A percentile compares a stretch with the other conserved stretches of the same genome.
Evolutionary conservation across 2,113 vertebrate genomes (phyloP).

Genomic region (Mastomys coucha): DNA sequence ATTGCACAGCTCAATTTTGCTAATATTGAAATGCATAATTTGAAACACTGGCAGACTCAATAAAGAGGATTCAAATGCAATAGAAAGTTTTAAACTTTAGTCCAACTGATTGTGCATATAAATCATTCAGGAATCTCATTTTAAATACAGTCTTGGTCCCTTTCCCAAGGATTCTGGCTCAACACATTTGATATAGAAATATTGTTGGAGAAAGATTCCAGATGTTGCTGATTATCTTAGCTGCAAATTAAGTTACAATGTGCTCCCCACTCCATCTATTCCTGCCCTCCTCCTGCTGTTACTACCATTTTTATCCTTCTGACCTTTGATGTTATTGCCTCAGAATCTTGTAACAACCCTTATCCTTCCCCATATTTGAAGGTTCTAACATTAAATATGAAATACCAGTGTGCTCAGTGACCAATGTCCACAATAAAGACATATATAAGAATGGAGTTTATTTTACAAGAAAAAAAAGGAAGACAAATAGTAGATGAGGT

Average conservation of each 20-base stretch:
- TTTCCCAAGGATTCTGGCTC: not conserved
- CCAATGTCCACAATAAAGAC: not conserved
- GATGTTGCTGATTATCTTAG: not conserved
- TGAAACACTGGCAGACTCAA: slow-evolving; percentile 63
- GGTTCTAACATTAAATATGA: not conserved
- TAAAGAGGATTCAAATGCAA: slow-evolving; percentile 60
- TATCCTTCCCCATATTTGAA: not conserved
- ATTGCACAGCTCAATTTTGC: slow-evolving; percentile 59
- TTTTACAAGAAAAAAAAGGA: not conserved
- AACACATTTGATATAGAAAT: too few species aligned
- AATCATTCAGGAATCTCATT: slow-evolving; percentile 38
- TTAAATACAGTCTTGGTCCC: not conserved
- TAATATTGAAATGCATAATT: slow-evolving; percentile 76
- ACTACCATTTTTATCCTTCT: not conserved
- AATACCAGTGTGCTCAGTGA: not conserved
- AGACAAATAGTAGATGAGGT: not conserved
- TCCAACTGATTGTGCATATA: not conserved
- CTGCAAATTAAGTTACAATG: not conserved
- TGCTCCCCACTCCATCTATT: not conserved
- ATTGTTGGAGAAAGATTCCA: not conserved
- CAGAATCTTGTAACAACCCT: not conserved
- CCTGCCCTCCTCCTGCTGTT: not conserved
- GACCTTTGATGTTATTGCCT: not conserved
- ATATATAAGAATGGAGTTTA: not conserved
- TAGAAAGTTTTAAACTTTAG: slow-evolving; percentile 57